Conservation (phyloP, 2,797 vertebrate genomes). For the Fratercula arctica region DNA sequence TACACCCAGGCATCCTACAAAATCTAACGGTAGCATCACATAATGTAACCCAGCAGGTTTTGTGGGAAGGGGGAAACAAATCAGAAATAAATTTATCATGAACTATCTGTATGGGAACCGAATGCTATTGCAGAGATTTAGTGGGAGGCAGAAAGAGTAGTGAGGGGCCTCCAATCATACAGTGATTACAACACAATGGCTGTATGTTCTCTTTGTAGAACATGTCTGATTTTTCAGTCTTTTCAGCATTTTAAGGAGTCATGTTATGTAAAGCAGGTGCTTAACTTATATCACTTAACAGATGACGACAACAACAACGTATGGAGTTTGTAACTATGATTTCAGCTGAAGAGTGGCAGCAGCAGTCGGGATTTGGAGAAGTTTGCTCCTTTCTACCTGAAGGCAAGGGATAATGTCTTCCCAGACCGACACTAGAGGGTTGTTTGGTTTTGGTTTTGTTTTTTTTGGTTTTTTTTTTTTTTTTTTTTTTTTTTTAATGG, state of each 20-base stretch:
- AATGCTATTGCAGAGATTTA: not conserved
- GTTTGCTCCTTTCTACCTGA: not conserved
- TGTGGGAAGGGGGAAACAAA: not conserved
- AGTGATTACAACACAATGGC: not conserved
- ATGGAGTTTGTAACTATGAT: not conserved
- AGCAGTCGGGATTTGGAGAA: not conserved
- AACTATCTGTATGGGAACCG: not conserved
- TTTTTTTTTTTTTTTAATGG: not conserved
- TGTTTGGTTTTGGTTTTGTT: too few species aligned
- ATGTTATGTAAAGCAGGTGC: not conserved
- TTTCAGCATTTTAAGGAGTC: not conserved
- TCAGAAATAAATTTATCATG: not conserved
- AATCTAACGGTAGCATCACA: not conserved
- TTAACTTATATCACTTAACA: not conserved
- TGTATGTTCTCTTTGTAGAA: not conserved
- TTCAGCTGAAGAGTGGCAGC: not conserved
- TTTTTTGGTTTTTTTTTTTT: too few species aligned
- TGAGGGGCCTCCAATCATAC: accelerated
- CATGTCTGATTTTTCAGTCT: not conserved
- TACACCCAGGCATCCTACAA: not conserved
- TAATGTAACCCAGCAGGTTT: not conserved
- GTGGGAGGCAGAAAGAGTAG: not conserved
- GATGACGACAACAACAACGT: not conserved
- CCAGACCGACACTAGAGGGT: not conserved
- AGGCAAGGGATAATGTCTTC: not conserved